Evolutionary conservation across 2,797 vertebrate genomes (phyloP), one percentile per base, ranked within the genome.

Genomic region (Manis pentadactyla): DNA sequence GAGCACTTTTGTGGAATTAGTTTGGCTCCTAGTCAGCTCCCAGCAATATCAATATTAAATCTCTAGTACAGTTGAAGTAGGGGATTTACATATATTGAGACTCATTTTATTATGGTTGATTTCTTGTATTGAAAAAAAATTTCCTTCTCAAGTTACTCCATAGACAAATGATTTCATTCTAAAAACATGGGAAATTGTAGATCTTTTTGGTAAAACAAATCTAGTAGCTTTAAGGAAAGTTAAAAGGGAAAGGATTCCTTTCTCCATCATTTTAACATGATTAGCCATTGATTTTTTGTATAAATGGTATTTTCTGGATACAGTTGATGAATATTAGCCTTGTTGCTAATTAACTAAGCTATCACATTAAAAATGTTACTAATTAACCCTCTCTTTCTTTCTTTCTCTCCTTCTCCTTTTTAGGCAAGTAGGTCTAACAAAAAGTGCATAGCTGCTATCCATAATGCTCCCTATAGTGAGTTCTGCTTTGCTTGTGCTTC

Each of bases 1-100:
- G 98, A 98, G 97, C 98, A 98, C 98, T 99, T 98, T 98, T 97
- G 94, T 97, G 97, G 95, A 98, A 99, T 99, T 98, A 98, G 95
- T 99, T 98, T 98, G 98, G 98, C 98, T 98, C 87, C 94, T 96
- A 95, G 98, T 98, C 98, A 98, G 97, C 98, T 90, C 93, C 69
- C 98, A 96, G 97, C 96, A 98, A 97, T 98, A 98, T 98, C 98
- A 95, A 97, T 98, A 98, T 98, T 98, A 98, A 98, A 99, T 98
- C 97, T 97, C 97, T 96, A 95, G 94, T 94, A 97, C 85, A 98
- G 97, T 96, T 98, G 97, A 97, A 98, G 96, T 90, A 98, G 91
- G 96, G 97, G 98, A 99, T 99, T 98, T 98, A 97, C 97, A 97
- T 98, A 98, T 97, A 98, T 99, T 98, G 98, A 97, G 93, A 97